Conservation (phyloP, 2,797 vertebrate species). For the Xerus rutilus region DNA sequence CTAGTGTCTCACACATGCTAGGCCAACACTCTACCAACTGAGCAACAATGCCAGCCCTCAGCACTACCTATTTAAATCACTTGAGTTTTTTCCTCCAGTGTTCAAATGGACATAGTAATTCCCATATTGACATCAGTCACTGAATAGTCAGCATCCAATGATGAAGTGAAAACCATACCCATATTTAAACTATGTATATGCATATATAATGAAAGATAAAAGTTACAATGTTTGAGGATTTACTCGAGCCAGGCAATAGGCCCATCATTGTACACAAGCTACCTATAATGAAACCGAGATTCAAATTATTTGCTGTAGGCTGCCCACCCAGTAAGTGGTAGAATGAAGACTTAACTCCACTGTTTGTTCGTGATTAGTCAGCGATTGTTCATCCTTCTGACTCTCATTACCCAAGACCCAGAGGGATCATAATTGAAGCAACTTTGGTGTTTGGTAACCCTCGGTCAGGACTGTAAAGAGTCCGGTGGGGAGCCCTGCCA, state of each 20-base stretch:
- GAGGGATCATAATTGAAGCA: not conserved
- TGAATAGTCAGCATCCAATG: not conserved
- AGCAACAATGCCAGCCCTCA: too few relatives aligned
- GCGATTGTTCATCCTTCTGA: not conserved
- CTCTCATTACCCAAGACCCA: not conserved
- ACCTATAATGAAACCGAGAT: not conserved
- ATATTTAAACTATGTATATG: not conserved
- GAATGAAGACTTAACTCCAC: not conserved
- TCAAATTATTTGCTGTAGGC: not conserved
- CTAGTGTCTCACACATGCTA: too few relatives aligned
- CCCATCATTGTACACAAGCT: not conserved
- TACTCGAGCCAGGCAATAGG: not conserved
- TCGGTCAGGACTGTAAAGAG: not conserved
- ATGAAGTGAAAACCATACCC: not conserved
- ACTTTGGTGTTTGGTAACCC: not conserved
- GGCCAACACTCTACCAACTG: too few relatives aligned
- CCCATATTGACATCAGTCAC: not conserved
- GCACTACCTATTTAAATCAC: not conserved
- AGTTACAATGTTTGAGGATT: not conserved
- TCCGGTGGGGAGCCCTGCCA: not conserved
- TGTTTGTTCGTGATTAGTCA: not conserved
- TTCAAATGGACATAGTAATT: not conserved
- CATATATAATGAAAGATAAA: not conserved
- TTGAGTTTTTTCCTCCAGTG: not conserved
- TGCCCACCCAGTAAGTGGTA: not conserved